Evolutionary conservation across 2,888 invertebrate species (phyloP).

Genomic region (Abrostola tripartita): DNA sequence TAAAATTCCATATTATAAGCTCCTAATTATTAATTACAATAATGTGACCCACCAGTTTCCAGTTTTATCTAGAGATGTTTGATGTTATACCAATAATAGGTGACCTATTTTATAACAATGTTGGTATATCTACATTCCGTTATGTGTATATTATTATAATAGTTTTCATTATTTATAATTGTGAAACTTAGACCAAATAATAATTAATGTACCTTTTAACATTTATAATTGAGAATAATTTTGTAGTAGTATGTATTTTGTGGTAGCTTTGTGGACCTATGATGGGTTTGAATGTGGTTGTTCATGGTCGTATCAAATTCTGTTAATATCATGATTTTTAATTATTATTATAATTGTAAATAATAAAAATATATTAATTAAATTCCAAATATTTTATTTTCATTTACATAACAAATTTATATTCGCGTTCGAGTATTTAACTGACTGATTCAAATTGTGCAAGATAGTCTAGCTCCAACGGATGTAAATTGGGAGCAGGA

Average conservation of each 20-base stretch:
- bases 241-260: conserved; percentile 80
- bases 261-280: conserved; percentile 88
- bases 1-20: conserved; percentile 81
- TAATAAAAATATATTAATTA: conserved; percentile 86
- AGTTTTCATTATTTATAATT: conserved; percentile 85
- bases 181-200: conserved; percentile 89
- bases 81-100: conserved; percentile 80
- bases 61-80: conserved; percentile 85
- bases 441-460: conserved; percentile 87
- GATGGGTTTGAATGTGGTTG: conserved; percentile 83
- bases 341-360: conserved; percentile 82
- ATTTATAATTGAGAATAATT: conserved; percentile 81
- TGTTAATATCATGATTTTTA: conserved; percentile 83
- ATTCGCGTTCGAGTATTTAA: conserved; percentile 15
- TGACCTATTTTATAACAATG: conserved; percentile 75
- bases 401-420: conserved; percentile 22
- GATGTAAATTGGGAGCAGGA: conserved; percentile 94
- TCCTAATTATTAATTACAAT: conserved; percentile 74
- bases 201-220: conserved; percentile 88
- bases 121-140: conserved; percentile 88
- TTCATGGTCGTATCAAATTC: conserved; percentile 81
- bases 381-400: conserved; percentile 67
- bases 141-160: conserved; percentile 84
- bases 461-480: conserved; percentile 96
- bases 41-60: conserved; percentile 88